Percentiles rank a stretch among this genome's conserved stretches.
Conservation (phyloP, 2,113 vertebrate genomes). For the Dasyornis broadbenti region DNA sequence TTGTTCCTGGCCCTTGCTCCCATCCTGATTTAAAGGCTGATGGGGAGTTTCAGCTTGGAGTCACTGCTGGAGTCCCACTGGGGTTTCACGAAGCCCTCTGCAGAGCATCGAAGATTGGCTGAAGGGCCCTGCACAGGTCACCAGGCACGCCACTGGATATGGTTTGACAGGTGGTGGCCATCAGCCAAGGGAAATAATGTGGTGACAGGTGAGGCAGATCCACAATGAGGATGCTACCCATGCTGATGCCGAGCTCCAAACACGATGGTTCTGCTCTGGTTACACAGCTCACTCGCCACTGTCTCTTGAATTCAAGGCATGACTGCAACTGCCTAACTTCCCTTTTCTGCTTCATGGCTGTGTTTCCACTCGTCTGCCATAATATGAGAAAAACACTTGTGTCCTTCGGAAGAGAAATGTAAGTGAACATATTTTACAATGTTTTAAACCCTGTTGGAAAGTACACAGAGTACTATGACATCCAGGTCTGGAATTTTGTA, state of each 20-base stretch:
- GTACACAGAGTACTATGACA: not conserved
- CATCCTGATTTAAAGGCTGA: not conserved
- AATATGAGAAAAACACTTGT: not conserved
- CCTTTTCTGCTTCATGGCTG: not conserved
- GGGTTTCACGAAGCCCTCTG: not conserved
- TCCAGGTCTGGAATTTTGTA: not conserved
- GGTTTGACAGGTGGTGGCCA: not conserved
- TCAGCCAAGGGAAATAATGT: not conserved
- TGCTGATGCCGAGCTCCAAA: rapidly evolving
- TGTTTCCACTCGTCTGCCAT: not conserved
- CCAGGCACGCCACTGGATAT: too few relatives aligned
- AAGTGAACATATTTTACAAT: not conserved
- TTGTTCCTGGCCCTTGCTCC: not conserved
- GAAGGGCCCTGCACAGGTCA: not conserved
- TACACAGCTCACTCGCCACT: not conserved
- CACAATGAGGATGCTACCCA: rapidly evolving
- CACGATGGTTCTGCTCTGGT: not conserved
- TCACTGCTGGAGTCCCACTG: rapidly evolving
- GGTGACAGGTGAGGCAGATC: not conserved
- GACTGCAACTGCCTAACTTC: not conserved
- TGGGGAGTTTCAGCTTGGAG: not conserved
- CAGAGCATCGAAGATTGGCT: rapidly evolving
- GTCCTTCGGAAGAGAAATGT: not conserved
- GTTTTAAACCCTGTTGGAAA: not conserved
- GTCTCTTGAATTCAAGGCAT: not conserved